Base-by-base conservation (phyloP, 2,888 invertebrate genomes). In the Aplocera efformata region DNA sequence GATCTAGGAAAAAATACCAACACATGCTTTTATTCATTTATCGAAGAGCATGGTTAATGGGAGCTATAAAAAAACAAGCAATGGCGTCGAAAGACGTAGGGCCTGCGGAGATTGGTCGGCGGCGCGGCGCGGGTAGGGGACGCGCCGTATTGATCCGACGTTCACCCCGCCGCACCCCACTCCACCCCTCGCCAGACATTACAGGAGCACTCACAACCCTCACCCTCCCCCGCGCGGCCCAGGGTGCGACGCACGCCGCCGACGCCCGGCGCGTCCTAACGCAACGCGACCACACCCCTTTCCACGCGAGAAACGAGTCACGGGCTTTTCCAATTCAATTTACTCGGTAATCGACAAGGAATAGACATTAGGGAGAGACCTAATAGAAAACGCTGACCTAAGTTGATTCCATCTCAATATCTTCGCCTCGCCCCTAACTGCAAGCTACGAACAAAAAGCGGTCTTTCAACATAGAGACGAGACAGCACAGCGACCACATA, bases 291-390 rank as follows among this genome's bases (percentile, higher is more conserved):
- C 86, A 85, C 86, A 86, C 86, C 86, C 83, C 84, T 82, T 81
- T 77, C 72, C 75, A 78, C 70, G 60, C 77, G 64, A 72, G 63
- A 57, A 67, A 64, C 78, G 73, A 85, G 74, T 86, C 88, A 88
- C 71, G 81, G 86, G 85, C 79, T 83, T 85, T 88, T 86, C 86
- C 88, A 78, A 83, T 81, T 79, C 76, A 78, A 83, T 83, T 82
- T 82, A 65, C 72, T 66, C 59, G 58, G 63, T 71, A 63, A 75
- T 72, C 36, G 30, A 21, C 29, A 30, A 30, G 32, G 10, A 22
- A 22, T 22, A 21, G 25, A 63, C 60, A 68, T 60, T 69, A 67
- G 65, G 55, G 49, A 50, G 55, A 53, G 46, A 58, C 54, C 50
- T 53, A 53, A 58, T 56, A 53, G 48, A 41, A 53, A 51, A 32